Evolutionary conservation across 2,888 invertebrate genomes (phyloP).

Genomic region (Polydrusus cervinus): DNA sequence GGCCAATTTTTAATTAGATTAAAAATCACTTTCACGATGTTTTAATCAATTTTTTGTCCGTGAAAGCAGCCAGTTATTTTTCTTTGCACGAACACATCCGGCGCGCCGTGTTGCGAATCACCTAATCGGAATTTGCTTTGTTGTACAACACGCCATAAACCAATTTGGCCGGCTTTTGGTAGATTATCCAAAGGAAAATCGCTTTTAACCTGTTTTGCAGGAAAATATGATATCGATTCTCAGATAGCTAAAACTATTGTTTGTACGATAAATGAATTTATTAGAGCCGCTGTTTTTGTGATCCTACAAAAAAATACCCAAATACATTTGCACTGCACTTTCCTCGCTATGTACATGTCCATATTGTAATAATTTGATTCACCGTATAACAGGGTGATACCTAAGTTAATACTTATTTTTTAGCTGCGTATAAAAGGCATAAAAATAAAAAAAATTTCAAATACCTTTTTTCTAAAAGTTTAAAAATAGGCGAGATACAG

Average conservation of each 20-base stretch:
- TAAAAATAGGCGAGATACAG: too few species aligned
- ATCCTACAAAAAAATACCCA: too few species aligned
- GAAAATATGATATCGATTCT: background rate
- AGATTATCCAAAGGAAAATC: slow-evolving; percentile 21
- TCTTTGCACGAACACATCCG: slow-evolving; percentile 13
- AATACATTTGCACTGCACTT: too few species aligned
- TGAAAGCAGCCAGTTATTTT: slow-evolving; percentile 12
- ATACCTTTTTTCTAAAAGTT: too few species aligned
- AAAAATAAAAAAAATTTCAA: too few species aligned
- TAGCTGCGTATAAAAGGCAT: too few species aligned
- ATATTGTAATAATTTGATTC: too few species aligned
- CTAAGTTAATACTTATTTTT: too few species aligned
- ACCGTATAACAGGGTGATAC: too few species aligned
- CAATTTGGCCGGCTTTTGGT: slow-evolving; percentile 23
- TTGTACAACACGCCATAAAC: slow-evolving; percentile 30
- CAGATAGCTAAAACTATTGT: slow-evolving; percentile 2
- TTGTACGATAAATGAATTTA: background rate
- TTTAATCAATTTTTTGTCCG: background rate
- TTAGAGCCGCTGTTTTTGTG: background rate
- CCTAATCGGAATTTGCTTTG: slow-evolving; percentile 33
- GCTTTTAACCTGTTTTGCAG: slow-evolving; percentile 17
- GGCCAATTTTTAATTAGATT: slow-evolving; percentile 5
- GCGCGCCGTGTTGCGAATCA: slow-evolving; percentile 13
- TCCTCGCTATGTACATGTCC: too few species aligned
- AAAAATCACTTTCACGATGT: slow-evolving; percentile 10